Evolutionary conservation across 1,140 invertebrate species (phyloP), one percentile per base, ranked within the genome.

Genomic region (Drosophila nigromelanica): DNA sequence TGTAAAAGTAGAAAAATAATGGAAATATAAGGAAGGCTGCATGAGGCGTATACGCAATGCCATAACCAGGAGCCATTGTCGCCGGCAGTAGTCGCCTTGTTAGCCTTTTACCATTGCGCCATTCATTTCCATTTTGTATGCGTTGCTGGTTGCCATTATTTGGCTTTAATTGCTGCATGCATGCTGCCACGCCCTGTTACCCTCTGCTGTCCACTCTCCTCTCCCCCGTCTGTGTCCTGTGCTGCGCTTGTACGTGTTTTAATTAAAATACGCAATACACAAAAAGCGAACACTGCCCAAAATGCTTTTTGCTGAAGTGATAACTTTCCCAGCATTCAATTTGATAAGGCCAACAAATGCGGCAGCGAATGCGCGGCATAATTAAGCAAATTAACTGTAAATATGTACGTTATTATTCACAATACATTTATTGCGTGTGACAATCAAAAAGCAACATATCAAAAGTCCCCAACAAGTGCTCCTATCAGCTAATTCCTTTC

Each of bases 121-220:
- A 82, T 86, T 87, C 78, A 78, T 82, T 89, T 87, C 56, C 78
- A 89, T 87, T 87, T 87, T 76, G 76, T 71, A 89, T 87, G 82
- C 82, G 86, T 80, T 76, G 75, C 76, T 78, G 82, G 76, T 74
- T 79, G 66, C 78, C 83, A 87, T 89, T 87, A 87, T 87, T 87
- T 82, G 82, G 72, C 83, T 87, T 87, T 87, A 89, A 87, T 87
- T 87, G 82, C 82, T 82, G 82, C 83, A 80, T 86, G 78, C 80
- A 74, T 61, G 75, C 39, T 45, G 58, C 61, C 62, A 21, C 42
- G 18, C 54, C 70, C 35, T 43, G 12, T 14, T 12, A 4, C 40
- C 27, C 7, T 10, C 39, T 14, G 15, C 6, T 10, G 21, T 51
- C 43, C 62, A 51, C 63, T 6, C 1, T 27, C 27, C 2, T 10